Conservation (phyloP, 2,888 invertebrate species). For the Hydropsyche betteni region DNA sequence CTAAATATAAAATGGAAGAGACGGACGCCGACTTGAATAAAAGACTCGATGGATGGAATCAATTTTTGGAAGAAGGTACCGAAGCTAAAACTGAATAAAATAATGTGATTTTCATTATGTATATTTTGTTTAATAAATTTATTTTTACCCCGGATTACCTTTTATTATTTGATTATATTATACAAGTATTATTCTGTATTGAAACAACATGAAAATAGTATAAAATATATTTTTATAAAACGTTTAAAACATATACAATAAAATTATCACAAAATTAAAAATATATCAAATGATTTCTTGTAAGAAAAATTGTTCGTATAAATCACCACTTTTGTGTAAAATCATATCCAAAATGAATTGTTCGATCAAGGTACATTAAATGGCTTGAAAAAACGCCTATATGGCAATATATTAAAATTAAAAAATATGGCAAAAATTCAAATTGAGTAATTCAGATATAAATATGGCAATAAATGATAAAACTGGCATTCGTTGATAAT, state of each 20-base stretch:
- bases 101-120: too few species aligned
- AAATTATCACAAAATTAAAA: neutral
- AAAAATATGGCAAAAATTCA: neutral
- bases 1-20: constrained; percentile 90
- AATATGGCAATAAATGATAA: too few species aligned
- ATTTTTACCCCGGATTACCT: too few species aligned
- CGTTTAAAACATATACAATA: neutral
- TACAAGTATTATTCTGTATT: neutral
- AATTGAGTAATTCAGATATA: too few species aligned
- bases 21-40: constrained; percentile 86
- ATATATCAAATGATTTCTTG: neutral
- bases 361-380: neutral
- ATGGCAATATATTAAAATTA: neutral
- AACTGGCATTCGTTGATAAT: too few species aligned
- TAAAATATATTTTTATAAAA: neutral
- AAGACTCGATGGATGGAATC: constrained; percentile 87
- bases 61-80: constrained; percentile 73
- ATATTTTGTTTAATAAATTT: too few species aligned
- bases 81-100: too few species aligned
- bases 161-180: too few species aligned
- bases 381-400: neutral
- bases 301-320: neutral
- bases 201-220: neutral
- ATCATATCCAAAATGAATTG: neutral
- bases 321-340: too few species aligned